phyloP scores from a whole-genome alignment of 2,888 invertebrate species.

The Drosophila kuntzei region DNA sequence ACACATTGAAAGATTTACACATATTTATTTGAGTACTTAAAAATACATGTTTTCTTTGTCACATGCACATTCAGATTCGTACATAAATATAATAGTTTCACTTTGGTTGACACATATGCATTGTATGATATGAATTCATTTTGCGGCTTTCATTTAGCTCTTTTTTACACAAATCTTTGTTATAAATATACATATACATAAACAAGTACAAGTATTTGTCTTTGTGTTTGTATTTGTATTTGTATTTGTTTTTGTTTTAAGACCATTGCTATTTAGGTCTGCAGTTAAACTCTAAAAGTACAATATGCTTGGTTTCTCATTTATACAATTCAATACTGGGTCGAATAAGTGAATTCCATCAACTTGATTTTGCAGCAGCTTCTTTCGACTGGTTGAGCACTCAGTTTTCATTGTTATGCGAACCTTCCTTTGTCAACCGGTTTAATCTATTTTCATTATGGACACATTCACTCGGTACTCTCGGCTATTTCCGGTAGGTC shows the following conservation, averaged over 20 bases:
- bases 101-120: slow-evolving; percentile 67
- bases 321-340: slow-evolving; percentile 25
- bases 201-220: slow-evolving; percentile 35
- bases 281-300: slow-evolving; percentile 68
- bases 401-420: slow-evolving; percentile 55
- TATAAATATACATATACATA: slow-evolving; percentile 37
- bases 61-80: slow-evolving; percentile 25
- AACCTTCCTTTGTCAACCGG: slow-evolving; percentile 45
- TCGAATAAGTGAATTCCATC: slow-evolving; percentile 17
- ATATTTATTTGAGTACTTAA: slow-evolving; percentile 64
- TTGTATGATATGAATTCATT: slow-evolving; percentile 74
- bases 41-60: slow-evolving; percentile 55
- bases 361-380: slow-evolving; percentile 31
- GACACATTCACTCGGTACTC: slow-evolving; percentile 47
- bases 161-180: slow-evolving; percentile 32
- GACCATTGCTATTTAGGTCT: slow-evolving; percentile 63
- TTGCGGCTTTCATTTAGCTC: slow-evolving; percentile 32
- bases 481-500: slow-evolving; percentile 52
- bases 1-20: slow-evolving; percentile 24
- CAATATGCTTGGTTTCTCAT: slow-evolving; percentile 44
- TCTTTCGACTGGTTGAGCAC: slow-evolving; percentile 19
- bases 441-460: slow-evolving; percentile 75
- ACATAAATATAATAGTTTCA: slow-evolving; percentile 60
- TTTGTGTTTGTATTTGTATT: not conserved
- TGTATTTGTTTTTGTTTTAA: slow-evolving; percentile 49